Percentiles rank a stretch among this genome's conserved stretches.
phyloP scores from a whole-genome alignment of 2,888 invertebrate genomes.

The Merodon equestris region DNA sequence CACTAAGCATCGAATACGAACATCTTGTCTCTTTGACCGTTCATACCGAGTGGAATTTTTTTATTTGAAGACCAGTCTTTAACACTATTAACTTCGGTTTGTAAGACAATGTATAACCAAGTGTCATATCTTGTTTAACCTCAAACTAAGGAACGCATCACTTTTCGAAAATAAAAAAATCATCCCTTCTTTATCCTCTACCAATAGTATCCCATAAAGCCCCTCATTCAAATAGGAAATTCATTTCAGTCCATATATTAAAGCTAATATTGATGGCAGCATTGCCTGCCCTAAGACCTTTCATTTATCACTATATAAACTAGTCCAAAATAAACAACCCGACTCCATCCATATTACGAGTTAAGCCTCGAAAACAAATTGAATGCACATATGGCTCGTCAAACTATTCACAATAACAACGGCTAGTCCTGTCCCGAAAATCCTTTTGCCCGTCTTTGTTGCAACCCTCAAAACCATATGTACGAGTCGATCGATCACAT shows the following conservation, averaged over 20 bases:
- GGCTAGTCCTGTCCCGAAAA: constrained; percentile 7
- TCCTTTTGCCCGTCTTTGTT: not conserved
- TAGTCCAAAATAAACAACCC: constrained; percentile 27
- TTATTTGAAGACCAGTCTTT: too few species aligned
- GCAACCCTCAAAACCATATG: not conserved
- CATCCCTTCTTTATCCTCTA: too few species aligned
- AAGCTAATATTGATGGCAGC: constrained; percentile 14
- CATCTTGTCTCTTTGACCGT: too few species aligned
- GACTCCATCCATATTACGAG: constrained; percentile 26
- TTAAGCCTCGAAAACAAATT: constrained; percentile 22
- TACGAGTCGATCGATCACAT: constrained; percentile 46
- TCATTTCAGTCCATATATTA: not conserved
- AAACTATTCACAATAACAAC: constrained; percentile 8
- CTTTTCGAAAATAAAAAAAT: too few species aligned
- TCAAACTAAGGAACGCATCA: too few species aligned
- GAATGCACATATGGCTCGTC: constrained; percentile 34
- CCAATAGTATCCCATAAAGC: too few species aligned
- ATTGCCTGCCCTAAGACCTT: constrained; percentile 1
- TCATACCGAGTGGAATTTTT: too few species aligned
- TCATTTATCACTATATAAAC: constrained; percentile 27
- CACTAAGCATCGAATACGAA: too few species aligned
- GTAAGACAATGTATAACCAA: too few species aligned
- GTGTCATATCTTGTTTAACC: too few species aligned
- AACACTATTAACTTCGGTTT: too few species aligned
- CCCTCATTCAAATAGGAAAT: too few species aligned